Conservation (phyloP, 2,113 vertebrate genomes). For the Ovibos moschatus region DNA sequence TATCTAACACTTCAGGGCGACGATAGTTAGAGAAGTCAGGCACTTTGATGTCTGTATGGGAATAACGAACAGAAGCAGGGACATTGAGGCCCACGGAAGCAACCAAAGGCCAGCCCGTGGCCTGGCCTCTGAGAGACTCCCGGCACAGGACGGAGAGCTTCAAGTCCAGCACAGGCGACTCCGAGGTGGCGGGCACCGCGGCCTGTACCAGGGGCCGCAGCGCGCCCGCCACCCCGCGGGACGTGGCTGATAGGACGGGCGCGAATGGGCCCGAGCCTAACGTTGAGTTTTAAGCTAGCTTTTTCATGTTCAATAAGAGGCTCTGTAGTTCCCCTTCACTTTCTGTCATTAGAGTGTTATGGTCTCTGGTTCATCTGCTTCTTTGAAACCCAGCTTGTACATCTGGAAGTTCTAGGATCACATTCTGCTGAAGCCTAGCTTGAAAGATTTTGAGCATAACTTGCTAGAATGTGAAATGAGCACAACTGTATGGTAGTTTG, state of each 20-base stretch:
- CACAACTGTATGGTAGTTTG: not conserved
- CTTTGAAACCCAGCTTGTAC: not conserved
- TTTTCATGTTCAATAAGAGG: not conserved
- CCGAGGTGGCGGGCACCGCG: constrained; percentile 66
- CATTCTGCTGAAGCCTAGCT: not conserved
- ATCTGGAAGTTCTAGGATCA: not conserved
- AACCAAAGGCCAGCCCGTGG: constrained; percentile 77
- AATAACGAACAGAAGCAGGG: constrained; percentile 80
- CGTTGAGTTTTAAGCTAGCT: not conserved
- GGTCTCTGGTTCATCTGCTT: not conserved
- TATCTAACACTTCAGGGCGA: constrained; percentile 82
- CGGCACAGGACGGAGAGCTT: constrained; percentile 81
- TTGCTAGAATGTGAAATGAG: not conserved
- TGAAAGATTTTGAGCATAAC: not conserved
- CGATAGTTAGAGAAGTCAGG: constrained; percentile 92
- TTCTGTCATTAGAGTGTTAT: not conserved
- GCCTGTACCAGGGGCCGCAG: constrained; percentile 80
- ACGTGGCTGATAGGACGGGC: constrained; percentile 82
- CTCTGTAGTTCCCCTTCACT: not conserved
- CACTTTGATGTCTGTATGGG: constrained; percentile 88
- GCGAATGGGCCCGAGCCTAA: constrained; percentile 79
- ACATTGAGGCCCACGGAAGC: constrained; percentile 85
- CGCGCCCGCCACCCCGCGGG: constrained; percentile 83
- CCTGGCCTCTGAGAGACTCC: constrained; percentile 85
- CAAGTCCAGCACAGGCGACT: constrained; percentile 76